Percentiles rank a stretch among this genome's conserved stretches.
Evolutionary conservation across 2,888 invertebrate species (phyloP).

Genomic region (Lasioglossum marginatum): DNA sequence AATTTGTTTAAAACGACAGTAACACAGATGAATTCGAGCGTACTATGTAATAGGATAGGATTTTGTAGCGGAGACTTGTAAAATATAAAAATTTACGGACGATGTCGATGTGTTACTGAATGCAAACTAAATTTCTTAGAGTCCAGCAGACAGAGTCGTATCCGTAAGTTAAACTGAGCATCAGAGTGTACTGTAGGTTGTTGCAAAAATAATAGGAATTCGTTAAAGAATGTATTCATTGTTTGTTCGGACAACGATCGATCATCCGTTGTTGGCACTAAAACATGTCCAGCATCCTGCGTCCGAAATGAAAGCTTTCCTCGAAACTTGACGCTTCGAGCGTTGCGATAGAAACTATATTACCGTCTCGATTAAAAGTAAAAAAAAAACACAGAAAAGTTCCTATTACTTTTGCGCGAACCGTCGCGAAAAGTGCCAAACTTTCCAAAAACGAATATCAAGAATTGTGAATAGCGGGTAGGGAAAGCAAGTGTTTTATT

Average conservation of each 20-base stretch:
- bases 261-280: slow-evolving; percentile 28
- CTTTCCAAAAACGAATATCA: slow-evolving; percentile 48
- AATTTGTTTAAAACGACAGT: slow-evolving; percentile 42
- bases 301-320: background rate
- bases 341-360: background rate
- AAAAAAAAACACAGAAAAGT: slow-evolving; percentile 7
- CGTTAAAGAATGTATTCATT: slow-evolving; percentile 32
- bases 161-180: slow-evolving; percentile 41
- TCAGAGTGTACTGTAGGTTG: slow-evolving; percentile 46
- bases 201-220: slow-evolving; percentile 56
- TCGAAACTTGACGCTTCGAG: background rate
- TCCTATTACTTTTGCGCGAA: slow-evolving; percentile 55
- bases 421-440: slow-evolving; percentile 64
- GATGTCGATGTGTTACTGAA: slow-evolving; percentile 36
- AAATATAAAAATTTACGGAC: slow-evolving; percentile 25
- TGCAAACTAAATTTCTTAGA: slow-evolving; percentile 46
- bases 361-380: slow-evolving; percentile 6
- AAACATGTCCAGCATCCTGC: slow-evolving; percentile 18
- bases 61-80: slow-evolving; percentile 9
- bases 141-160: slow-evolving; percentile 40
- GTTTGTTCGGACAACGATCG: slow-evolving; percentile 26
- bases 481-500: slow-evolving; percentile 16
- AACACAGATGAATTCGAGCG: slow-evolving; percentile 13
- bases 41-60: background rate
- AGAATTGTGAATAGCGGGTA: slow-evolving; percentile 28